These are phyloP conservation scores for Rhyacichthys aspro DNA, from an alignment of 2,797 vertebrate species.

Conservation along the genomic window DNA sequence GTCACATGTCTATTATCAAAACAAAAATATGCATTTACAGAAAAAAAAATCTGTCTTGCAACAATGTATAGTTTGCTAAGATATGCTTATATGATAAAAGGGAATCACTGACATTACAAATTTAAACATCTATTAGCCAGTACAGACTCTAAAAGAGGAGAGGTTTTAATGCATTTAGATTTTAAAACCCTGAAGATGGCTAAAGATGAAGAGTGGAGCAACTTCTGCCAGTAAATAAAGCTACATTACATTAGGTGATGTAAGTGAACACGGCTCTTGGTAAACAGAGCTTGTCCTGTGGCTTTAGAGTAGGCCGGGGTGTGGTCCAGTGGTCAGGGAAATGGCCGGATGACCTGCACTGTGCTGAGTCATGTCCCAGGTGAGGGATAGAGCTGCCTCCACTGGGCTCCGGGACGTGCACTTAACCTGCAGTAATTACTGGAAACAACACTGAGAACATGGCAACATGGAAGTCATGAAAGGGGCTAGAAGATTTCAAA, in stretches of 20 bases:
- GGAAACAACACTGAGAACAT: slow-evolving; percentile 78
- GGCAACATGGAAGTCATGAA: slow-evolving; percentile 72
- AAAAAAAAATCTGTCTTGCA: not conserved
- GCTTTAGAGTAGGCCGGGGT: slow-evolving; percentile 77
- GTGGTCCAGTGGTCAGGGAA: slow-evolving; percentile 78
- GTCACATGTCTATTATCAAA: no score
- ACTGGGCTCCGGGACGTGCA: slow-evolving; percentile 74
- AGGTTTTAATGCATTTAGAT: slow-evolving; percentile 6
- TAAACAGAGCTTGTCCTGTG: slow-evolving; percentile 71
- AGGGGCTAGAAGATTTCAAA: slow-evolving; percentile 72
- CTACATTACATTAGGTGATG: slow-evolving; percentile 71
- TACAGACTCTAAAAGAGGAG: not conserved
- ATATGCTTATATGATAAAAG: no score
- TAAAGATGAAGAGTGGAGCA: slow-evolving; percentile 30
- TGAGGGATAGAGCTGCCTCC: slow-evolving; percentile 77
- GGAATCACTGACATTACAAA: not conserved
- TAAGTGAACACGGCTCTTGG: slow-evolving; percentile 62
- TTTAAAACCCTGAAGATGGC: slow-evolving; percentile 22
- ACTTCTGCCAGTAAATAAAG: slow-evolving; percentile 67
- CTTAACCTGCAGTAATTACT: slow-evolving; percentile 82
- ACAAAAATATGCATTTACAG: no score
- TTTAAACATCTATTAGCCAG: not conserved
- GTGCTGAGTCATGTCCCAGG: slow-evolving; percentile 81
- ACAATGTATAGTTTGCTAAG: not conserved
- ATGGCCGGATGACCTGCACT: slow-evolving; percentile 77